These are phyloP conservation scores for Papilio helenus DNA, from an alignment of 1,140 invertebrate species.

Conservation along the genomic window DNA sequence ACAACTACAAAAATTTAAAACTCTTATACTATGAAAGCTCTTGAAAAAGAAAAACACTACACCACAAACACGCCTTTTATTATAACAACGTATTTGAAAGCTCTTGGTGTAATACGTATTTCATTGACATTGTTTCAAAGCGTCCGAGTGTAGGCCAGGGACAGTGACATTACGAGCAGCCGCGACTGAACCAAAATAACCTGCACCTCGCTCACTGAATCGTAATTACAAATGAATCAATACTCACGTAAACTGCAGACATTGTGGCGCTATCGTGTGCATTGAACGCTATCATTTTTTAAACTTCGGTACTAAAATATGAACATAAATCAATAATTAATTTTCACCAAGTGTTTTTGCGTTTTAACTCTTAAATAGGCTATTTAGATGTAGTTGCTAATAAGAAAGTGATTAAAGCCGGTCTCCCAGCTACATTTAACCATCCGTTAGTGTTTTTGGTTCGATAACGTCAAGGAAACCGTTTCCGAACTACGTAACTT, in stretches of 20 bases:
- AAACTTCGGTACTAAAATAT: background rate
- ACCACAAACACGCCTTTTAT: background rate
- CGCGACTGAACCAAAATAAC: conserved; percentile 45
- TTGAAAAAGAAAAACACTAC: background rate
- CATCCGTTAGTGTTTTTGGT: no score
- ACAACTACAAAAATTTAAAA: no score
- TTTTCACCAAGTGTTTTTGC: background rate
- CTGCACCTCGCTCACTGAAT: conserved; percentile 21
- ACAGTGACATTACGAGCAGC: conserved; percentile 53
- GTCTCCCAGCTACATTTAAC: no score
- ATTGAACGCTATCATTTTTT: background rate
- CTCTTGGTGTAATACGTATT: conserved; percentile 36
- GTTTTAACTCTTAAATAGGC: no score
- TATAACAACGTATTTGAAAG: background rate
- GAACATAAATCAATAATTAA: background rate
- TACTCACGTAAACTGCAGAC: conserved; percentile 33
- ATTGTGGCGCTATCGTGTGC: background rate
- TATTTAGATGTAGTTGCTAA: no score
- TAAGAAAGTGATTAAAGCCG: no score
- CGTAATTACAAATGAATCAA: conserved; percentile 35
- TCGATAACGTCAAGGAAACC: no score
- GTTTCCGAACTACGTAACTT: no score
- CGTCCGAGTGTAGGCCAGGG: conserved; percentile 52
- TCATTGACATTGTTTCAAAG: conserved; percentile 42
- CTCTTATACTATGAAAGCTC: no score